Conservation (phyloP, 2,113 vertebrate species). For the Clarias macrocephalus region DNA sequence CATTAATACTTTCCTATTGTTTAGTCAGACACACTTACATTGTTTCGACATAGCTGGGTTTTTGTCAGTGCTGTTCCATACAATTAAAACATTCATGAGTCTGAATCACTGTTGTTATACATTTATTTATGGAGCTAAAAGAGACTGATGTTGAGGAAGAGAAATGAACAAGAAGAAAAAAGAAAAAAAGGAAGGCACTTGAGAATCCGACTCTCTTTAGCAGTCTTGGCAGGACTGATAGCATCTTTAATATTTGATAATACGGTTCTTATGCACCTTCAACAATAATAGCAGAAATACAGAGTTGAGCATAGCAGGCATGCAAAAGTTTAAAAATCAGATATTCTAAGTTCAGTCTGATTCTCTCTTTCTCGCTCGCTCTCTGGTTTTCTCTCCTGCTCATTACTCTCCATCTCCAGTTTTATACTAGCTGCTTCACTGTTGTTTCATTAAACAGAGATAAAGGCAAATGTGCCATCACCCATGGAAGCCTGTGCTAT, state of each 20-base stretch:
- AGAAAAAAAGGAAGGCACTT: not conserved
- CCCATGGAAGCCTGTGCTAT: slow-evolving; percentile 14
- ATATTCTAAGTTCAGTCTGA: slow-evolving; percentile 67
- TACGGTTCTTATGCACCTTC: slow-evolving; percentile 66
- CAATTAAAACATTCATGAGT: not conserved
- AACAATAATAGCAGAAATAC: slow-evolving; percentile 65
- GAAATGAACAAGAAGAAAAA: not conserved
- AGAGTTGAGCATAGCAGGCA: slow-evolving; percentile 57
- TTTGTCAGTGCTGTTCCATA: not conserved
- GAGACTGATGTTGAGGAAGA: not conserved
- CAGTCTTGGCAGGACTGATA: slow-evolving; percentile 66
- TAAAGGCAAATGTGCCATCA: slow-evolving; percentile 32
- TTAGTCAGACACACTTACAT: not conserved
- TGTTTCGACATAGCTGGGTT: slow-evolving; percentile 2
- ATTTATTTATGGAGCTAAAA: not conserved
- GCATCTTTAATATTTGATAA: slow-evolving; percentile 80
- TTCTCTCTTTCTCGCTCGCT: slow-evolving; percentile 38
- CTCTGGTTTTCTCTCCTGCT: not conserved
- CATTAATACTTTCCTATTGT: not conserved
- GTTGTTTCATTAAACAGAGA: slow-evolving; percentile 35
- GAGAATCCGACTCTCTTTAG: slow-evolving; percentile 33
- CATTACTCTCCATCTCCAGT: slow-evolving; percentile 44
- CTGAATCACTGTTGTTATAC: slow-evolving; percentile 1
- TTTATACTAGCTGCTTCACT: slow-evolving; percentile 48
- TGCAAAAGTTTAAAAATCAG: slow-evolving; percentile 56